Evolutionary conservation across 2,888 invertebrate genomes (phyloP), one percentile per base, ranked within the genome.

Genomic region (Diachrysia chrysitis): DNA sequence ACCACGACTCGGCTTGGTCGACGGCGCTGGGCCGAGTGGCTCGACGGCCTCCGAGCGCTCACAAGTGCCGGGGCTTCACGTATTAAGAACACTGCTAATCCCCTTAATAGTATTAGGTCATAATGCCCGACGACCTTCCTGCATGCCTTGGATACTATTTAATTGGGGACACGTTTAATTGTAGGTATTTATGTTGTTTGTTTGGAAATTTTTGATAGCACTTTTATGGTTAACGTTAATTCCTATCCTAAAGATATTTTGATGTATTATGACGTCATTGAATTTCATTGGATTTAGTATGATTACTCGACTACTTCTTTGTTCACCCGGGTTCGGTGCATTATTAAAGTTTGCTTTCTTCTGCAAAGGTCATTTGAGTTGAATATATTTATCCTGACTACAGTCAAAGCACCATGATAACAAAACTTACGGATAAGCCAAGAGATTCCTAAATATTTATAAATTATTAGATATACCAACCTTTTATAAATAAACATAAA

Each of bases 21-120:
- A 69, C 83, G 83, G 77, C 77, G 42, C 77, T 70, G 81, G 78
- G 72, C 76, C 78, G 85, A 89, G 83, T 90, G 90, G 62, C 80
- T 65, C 65, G 58, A 69, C 57, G 63, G 56, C 62, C 51, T 37
- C 65, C 17, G 92, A 93, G 79, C 73, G 84, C 93, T 79, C 83
- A 85, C 88, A 91, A 93, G 91, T 93, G 92, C 89, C 64, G 73
- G 84, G 94, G 94, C 93, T 93, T 95, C 94, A 66, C 60, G 89
- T 88, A 92, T 92, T 92, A 92, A 89, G 90, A 85, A 81, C 89
- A 83, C 46, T 81, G 79, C 81, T 92, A 92, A 92, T 91, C 89
- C 86, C 62, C 69, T 62, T 92, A 92, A 92, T 87, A 85, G 87
- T 87, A 91, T 92, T 93, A 92, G 86, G 84, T 87, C 86, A 88